Percentiles rank a stretch among this genome's conserved stretches.
phyloP scores from a whole-genome alignment of 2,797 vertebrate species.

The Sebastes cheni region DNA sequence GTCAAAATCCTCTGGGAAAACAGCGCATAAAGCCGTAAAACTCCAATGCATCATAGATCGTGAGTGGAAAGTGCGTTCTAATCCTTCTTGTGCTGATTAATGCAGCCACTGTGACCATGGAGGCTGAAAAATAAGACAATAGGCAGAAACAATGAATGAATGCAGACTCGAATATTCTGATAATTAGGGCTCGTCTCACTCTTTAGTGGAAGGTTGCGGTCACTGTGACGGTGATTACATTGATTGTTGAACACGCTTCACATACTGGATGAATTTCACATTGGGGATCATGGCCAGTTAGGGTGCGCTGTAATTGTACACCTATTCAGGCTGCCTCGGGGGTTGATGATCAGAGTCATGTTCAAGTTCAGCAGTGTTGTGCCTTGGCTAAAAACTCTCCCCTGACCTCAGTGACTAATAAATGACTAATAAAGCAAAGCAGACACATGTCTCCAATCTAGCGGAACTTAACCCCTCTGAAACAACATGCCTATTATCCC shows the following conservation, averaged over 20 bases:
- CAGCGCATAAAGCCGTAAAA: conserved; percentile 21
- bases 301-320: conserved; percentile 61
- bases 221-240: conserved; percentile 53
- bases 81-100: conserved; percentile 61
- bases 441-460: conserved; percentile 77
- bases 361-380: conserved; percentile 68
- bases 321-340: conserved; percentile 56
- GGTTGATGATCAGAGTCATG: conserved; percentile 66
- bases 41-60: conserved; percentile 40
- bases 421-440: conserved; percentile 76
- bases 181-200: conserved; percentile 50
- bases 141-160: conserved; percentile 53
- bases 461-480: conserved; percentile 57
- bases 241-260: conserved; percentile 58
- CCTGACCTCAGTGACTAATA: conserved; percentile 76
- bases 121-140: conserved; percentile 56
- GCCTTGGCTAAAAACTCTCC: conserved; percentile 69
- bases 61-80: conserved; percentile 54
- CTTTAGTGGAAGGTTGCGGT: conserved; percentile 49
- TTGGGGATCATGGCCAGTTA: conserved; percentile 36
- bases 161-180: conserved; percentile 46
- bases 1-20: conserved; percentile 44
- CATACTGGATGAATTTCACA: conserved; percentile 54
- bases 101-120: conserved; percentile 33
- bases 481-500: conserved; percentile 66